Percentiles rank a stretch among this genome's conserved stretches.
Conservation (phyloP, 2,888 invertebrate genomes). For the Morpho achilles region DNA sequence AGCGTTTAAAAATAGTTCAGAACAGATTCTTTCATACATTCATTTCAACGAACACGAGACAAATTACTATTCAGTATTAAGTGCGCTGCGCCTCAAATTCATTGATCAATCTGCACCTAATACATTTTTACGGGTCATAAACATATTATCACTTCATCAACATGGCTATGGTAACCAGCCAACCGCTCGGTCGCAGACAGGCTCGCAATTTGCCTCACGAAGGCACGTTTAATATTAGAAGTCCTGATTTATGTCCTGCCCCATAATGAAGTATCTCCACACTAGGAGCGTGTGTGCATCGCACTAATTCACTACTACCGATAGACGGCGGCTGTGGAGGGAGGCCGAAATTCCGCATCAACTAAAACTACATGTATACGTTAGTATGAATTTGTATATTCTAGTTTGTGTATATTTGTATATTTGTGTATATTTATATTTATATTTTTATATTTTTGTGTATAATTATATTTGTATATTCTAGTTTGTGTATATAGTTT, state of each 20-base stretch:
- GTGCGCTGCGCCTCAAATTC: slow-evolving; percentile 17
- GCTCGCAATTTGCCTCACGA: slow-evolving; percentile 70
- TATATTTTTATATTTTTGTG: too few species aligned
- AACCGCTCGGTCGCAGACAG: slow-evolving; percentile 53
- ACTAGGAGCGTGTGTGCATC: slow-evolving; percentile 65
- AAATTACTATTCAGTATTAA: slow-evolving; percentile 11
- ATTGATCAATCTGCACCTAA: slow-evolving; percentile 28
- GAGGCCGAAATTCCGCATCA: slow-evolving; percentile 27
- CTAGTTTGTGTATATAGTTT: too few species aligned
- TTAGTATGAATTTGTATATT: background rate
- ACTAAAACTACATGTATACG: slow-evolving; percentile 16
- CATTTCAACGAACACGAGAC: slow-evolving; percentile 9
- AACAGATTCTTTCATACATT: slow-evolving; percentile 3
- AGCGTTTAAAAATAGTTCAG: background rate
- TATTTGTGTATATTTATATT: too few species aligned
- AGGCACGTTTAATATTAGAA: slow-evolving; percentile 80
- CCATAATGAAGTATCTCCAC: slow-evolving; percentile 77
- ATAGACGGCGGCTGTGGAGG: slow-evolving; percentile 43
- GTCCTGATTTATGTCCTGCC: slow-evolving; percentile 76
- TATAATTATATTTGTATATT: background rate
- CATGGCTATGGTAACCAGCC: slow-evolving; percentile 37
- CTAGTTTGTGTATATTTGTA: too few species aligned
- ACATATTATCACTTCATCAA: slow-evolving; percentile 41
- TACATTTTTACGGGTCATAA: slow-evolving; percentile 36
- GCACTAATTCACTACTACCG: slow-evolving; percentile 66